Percentiles rank a stretch among this genome's conserved stretches.
Conservation (phyloP, 2,888 invertebrate genomes). For the Zaprionus lineosus region DNA sequence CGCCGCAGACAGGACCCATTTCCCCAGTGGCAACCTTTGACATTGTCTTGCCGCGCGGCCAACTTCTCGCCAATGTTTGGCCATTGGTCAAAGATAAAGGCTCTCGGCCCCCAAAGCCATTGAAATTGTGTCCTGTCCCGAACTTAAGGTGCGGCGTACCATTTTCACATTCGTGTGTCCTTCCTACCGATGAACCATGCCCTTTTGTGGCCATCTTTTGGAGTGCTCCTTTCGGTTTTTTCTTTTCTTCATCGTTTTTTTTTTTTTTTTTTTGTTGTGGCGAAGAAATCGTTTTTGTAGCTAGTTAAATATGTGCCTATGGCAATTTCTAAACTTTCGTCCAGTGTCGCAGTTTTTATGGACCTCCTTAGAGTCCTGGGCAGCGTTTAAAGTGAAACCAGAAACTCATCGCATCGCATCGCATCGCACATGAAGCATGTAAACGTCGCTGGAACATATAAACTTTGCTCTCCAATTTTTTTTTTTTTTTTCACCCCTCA, state of each 20-base stretch:
- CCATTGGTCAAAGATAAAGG: constrained; percentile 45
- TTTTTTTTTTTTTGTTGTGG: constrained; percentile 7
- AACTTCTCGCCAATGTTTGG: constrained; percentile 10
- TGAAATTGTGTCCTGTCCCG: constrained; percentile 59
- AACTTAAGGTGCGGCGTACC: constrained; percentile 62
- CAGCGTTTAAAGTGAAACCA: constrained; percentile 59
- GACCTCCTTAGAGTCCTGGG: constrained; percentile 30
- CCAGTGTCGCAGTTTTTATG: constrained; percentile 25
- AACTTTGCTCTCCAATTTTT: constrained; percentile 40
- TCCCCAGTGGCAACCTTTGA: constrained; percentile 49
- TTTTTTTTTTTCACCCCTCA: constrained; percentile 17
- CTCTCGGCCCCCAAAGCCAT: constrained; percentile 29
- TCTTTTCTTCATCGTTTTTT: too few relatives aligned
- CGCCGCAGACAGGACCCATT: constrained; percentile 22
- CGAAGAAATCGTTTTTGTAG: constrained; percentile 57
- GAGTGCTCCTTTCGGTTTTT: too few relatives aligned
- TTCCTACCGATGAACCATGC: constrained; percentile 28
- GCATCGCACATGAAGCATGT: constrained; percentile 36
- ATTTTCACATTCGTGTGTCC: constrained; percentile 26
- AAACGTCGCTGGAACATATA: constrained; percentile 47
- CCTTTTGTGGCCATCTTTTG: too few relatives aligned
- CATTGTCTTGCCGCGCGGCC: constrained; percentile 40
- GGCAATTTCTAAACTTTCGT: constrained; percentile 60
- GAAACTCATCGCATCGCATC: too few relatives aligned
- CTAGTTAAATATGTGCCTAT: constrained; percentile 74